Evolutionary conservation across 2,113 vertebrate genomes (phyloP).

Genomic region (Phalacrocorax pelagicus): DNA sequence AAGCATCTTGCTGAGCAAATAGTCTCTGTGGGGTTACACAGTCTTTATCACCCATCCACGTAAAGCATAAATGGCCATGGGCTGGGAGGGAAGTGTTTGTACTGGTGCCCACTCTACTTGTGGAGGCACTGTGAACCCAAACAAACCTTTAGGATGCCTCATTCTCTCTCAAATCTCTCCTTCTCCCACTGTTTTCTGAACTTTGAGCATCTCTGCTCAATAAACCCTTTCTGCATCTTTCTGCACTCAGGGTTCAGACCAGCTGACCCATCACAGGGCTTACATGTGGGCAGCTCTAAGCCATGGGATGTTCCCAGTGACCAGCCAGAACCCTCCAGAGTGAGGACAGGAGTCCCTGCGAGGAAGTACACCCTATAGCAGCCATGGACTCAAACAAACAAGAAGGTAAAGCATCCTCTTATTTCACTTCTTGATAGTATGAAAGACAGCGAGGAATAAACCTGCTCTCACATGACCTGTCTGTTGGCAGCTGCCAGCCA

Average conservation of each 20-base stretch:
- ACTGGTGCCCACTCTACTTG: not conserved
- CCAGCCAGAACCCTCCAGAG: slow-evolving; percentile 63
- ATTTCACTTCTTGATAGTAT: slow-evolving; percentile 9
- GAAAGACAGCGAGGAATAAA: not conserved
- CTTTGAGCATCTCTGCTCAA: not conserved
- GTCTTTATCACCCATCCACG: not conserved
- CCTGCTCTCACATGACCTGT: not conserved
- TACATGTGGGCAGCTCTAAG: slow-evolving; percentile 60
- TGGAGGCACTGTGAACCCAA: not conserved
- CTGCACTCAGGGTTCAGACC: slow-evolving; percentile 67
- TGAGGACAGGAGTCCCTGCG: slow-evolving; percentile 53
- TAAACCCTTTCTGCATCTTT: slow-evolving; percentile 69
- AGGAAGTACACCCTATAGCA: slow-evolving; percentile 42
- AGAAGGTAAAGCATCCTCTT: slow-evolving; percentile 66
- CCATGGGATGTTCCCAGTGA: slow-evolving; percentile 63
- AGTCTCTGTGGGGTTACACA: not conserved
- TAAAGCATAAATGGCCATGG: not conserved
- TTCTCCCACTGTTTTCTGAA: not conserved
- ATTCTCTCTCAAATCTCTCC: not conserved
- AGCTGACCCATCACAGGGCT: slow-evolving; percentile 57
- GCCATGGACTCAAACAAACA: slow-evolving; percentile 77
- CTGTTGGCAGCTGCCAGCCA: not conserved
- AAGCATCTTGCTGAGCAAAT: not conserved
- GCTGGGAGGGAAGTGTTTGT: not conserved
- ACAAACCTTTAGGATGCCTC: not conserved